Conservation (phyloP, 2,113 vertebrate genomes). For the Zapornia atra region DNA sequence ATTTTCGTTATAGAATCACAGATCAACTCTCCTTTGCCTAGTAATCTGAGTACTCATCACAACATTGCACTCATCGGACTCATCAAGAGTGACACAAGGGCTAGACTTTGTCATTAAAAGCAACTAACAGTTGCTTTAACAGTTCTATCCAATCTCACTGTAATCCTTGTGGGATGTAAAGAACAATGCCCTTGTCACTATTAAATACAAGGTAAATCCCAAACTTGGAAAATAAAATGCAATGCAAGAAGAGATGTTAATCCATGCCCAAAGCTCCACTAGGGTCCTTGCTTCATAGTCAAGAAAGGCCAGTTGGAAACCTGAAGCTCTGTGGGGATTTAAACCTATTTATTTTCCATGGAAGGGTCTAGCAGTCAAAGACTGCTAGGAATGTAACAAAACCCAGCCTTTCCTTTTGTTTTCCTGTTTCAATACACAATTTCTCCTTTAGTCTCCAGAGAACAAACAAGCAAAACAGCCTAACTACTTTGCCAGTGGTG, state of each 20-base stretch:
- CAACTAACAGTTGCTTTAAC: not conserved
- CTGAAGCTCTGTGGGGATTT: not conserved
- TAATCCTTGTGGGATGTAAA: not conserved
- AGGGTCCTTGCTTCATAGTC: not conserved
- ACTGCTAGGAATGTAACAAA: not conserved
- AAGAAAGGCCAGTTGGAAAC: not conserved
- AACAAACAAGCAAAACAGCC: not conserved
- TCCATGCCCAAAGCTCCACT: not conserved
- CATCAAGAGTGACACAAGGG: not conserved
- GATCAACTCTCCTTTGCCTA: not conserved
- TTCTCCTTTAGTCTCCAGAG: not conserved
- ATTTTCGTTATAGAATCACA: not conserved
- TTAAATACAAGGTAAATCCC: not conserved
- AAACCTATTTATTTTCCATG: not conserved
- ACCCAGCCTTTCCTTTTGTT: not conserved
- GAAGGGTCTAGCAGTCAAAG: not conserved
- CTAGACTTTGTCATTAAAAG: not conserved
- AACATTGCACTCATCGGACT: not conserved
- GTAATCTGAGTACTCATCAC: not conserved
- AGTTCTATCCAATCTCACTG: not conserved
- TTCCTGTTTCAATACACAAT: not conserved
- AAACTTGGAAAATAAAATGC: not conserved
- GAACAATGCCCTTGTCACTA: rapidly evolving
- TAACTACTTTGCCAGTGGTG: not conserved
- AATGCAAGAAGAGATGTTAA: not conserved